Conservation (phyloP, 1,140 invertebrate species). For the Scaptomyza hsui region DNA sequence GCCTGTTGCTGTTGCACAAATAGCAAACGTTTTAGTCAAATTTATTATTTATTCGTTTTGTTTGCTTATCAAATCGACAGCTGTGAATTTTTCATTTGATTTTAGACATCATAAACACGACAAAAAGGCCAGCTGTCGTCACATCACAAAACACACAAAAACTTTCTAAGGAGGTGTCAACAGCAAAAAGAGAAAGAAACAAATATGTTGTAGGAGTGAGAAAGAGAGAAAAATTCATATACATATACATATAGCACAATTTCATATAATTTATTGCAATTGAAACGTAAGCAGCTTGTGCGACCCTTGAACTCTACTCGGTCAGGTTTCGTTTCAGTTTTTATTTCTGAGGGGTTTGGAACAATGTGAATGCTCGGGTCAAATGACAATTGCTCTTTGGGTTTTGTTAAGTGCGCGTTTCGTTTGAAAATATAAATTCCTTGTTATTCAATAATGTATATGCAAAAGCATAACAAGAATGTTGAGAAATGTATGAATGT, state of each 20-base stretch:
- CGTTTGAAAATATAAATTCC: background rate
- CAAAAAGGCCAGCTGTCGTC: background rate
- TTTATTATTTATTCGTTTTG: conserved; percentile 9
- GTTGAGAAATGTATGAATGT: background rate
- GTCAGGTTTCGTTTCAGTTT: background rate
- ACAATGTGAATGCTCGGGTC: conserved; percentile 1
- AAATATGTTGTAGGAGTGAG: background rate
- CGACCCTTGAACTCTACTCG: conserved; percentile 4
- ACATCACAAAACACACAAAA: background rate
- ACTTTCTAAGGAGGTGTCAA: conserved; percentile 5
- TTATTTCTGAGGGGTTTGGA: background rate
- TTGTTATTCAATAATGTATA: background rate
- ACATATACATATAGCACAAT: conserved; percentile 1
- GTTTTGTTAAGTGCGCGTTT: background rate
- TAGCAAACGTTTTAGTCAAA: conserved; percentile 4
- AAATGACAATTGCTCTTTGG: conserved; percentile 21
- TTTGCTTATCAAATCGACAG: conserved; percentile 41
- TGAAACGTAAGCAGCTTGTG: conserved; percentile 16
- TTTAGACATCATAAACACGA: background rate
- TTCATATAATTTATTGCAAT: conserved; percentile 20
- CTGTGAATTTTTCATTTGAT: conserved; percentile 32
- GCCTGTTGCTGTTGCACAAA: conserved; percentile 7
- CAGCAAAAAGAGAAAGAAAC: conserved; percentile 7
- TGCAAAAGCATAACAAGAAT: background rate
- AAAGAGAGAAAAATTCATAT: background rate